Evolutionary conservation across 2,888 invertebrate genomes (phyloP).

Genomic region (Apodemia mormo): DNA sequence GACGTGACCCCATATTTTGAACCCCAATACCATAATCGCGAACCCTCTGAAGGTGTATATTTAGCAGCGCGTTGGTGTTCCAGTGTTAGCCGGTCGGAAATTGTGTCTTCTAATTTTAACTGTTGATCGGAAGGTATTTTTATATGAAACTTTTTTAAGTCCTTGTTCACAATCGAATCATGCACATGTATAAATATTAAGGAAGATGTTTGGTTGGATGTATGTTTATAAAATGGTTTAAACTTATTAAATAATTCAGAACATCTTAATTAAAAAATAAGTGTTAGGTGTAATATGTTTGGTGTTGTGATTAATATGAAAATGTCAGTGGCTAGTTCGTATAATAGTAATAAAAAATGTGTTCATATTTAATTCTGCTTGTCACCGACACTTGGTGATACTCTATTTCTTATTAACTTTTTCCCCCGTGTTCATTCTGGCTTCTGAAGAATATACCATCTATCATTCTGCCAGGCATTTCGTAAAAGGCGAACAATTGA

Average conservation of each 20-base stretch:
- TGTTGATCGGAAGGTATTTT: slow-evolving; percentile 15
- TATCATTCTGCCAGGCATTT: no score
- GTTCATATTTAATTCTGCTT: no score
- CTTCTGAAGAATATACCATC: no score
- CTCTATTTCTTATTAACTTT: no score
- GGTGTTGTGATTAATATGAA: no score
- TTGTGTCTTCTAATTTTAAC: slow-evolving; percentile 12
- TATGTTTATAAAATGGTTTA: background rate
- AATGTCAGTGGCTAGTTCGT: no score
- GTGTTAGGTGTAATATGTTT: background rate
- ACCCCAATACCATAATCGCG: background rate
- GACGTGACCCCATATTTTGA: background rate
- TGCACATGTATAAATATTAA: background rate
- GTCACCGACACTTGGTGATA: no score
- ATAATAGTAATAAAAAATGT: no score
- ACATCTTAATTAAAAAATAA: background rate
- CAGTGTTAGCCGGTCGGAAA: background rate
- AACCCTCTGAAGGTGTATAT: background rate
- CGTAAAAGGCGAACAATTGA: no score
- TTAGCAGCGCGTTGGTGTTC: background rate
- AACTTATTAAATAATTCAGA: background rate
- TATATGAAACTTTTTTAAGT: slow-evolving; percentile 11
- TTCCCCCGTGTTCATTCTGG: no score
- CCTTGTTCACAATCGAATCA: background rate
- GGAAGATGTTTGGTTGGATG: background rate